A percentile compares a stretch with the other conserved stretches of the same genome.
Conservation (phyloP, 2,797 vertebrate species). For the Neoniphon sammara region DNA sequence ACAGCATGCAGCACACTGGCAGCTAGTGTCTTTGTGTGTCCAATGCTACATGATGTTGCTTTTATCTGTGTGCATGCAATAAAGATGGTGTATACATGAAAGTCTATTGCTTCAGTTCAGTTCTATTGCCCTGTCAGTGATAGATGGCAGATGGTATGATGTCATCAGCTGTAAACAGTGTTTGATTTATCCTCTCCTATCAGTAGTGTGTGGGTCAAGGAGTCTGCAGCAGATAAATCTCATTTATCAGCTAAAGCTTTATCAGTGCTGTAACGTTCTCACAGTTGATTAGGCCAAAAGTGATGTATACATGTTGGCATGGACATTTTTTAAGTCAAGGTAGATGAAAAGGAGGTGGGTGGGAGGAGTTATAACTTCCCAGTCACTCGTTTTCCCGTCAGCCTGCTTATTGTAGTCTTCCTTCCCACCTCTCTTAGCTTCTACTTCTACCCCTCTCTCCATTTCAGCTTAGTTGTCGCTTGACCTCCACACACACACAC, state of each 20-base stretch:
- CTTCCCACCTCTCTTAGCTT: conserved; percentile 17
- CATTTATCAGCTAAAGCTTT: conserved; percentile 42
- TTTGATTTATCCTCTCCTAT: conserved; percentile 31
- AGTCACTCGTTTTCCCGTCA: not conserved
- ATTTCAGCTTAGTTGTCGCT: too few relatives aligned
- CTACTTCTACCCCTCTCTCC: conserved; percentile 4
- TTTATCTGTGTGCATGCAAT: conserved; percentile 13
- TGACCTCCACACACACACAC: conserved; percentile 8
- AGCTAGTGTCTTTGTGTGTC: not conserved
- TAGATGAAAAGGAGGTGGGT: not conserved
- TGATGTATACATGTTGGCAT: conserved; percentile 12
- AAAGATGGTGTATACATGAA: not conserved
- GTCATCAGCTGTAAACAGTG: conserved; percentile 19
- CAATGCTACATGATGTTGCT: not conserved
- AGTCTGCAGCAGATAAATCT: conserved; percentile 40
- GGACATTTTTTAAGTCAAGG: conserved; percentile 3
- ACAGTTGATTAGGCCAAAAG: conserved; percentile 1
- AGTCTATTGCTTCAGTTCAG: conserved; percentile 7
- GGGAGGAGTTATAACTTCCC: not conserved
- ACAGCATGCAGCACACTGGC: not conserved
- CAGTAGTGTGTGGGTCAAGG: conserved; percentile 27
- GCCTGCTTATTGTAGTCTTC: not conserved
- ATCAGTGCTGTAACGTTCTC: conserved; percentile 27
- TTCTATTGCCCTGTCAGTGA: conserved; percentile 24
- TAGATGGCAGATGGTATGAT: conserved; percentile 18